A percentile compares a stretch with the other conserved stretches of the same genome.
phyloP scores from a whole-genome alignment of 1,140 invertebrate genomes.

The Tetramorium simillimum region DNA sequence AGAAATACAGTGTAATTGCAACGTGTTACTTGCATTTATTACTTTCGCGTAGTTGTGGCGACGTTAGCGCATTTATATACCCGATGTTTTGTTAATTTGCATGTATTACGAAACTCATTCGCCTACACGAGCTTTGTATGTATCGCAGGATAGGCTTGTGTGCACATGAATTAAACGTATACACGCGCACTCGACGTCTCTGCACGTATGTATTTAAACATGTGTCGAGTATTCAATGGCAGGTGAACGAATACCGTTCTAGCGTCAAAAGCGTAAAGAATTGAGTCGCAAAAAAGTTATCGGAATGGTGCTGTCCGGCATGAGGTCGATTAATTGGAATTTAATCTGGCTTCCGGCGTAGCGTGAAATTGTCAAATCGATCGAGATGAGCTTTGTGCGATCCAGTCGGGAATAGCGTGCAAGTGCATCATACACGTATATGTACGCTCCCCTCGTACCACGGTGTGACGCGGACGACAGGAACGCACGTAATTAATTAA shows the following conservation, averaged over 20 bases:
- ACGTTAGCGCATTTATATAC: background rate
- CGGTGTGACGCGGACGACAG: constrained; percentile 13
- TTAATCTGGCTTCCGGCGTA: constrained; percentile 46
- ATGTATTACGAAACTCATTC: constrained; percentile 5
- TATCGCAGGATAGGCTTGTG: background rate
- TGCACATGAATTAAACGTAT: background rate
- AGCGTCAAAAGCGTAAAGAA: constrained; percentile 27
- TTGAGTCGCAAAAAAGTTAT: constrained; percentile 45
- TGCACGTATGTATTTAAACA: background rate
- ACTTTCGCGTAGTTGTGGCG: background rate
- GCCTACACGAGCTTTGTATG: background rate
- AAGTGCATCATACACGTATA: constrained; percentile 34
- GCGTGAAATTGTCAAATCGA: constrained; percentile 58
- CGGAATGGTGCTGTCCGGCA: constrained; percentile 8
- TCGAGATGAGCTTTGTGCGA: constrained; percentile 55
- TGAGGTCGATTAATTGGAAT: constrained; percentile 39
- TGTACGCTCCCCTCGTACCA: background rate
- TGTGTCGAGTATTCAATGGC: background rate
- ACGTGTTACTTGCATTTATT: constrained; percentile 33
- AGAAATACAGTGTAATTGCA: constrained; percentile 1
- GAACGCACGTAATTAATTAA: constrained; percentile 57
- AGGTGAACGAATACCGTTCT: background rate
- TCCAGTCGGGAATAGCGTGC: constrained; percentile 33
- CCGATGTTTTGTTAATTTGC: constrained; percentile 24
- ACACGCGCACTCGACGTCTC: background rate